phyloP scores from a whole-genome alignment of 1,140 invertebrate genomes.

The Solenopsis fugax region DNA sequence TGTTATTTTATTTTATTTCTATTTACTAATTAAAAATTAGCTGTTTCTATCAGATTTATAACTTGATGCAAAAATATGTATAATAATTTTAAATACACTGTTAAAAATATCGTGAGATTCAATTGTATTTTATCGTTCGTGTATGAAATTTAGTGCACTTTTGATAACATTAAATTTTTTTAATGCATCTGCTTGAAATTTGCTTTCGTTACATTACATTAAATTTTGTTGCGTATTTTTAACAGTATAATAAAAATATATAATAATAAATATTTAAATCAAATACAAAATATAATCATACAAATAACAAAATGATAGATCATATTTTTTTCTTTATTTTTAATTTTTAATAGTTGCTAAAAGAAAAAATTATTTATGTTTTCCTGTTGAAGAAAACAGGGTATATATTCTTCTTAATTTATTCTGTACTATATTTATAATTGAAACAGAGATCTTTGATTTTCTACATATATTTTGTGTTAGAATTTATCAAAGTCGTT shows the following conservation, averaged over 20 bases:
- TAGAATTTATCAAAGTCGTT: background rate
- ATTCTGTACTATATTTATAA: background rate
- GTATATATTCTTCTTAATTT: background rate
- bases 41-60: background rate
- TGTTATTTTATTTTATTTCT: conserved; percentile 5
- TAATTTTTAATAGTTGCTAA: background rate
- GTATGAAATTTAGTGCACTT: no score
- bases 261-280: no score
- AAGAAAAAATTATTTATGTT: background rate
- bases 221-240: no score
- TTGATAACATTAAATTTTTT: no score
- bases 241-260: no score
- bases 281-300: background rate
- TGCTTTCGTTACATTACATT: no score
- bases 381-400: background rate
- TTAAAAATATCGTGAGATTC: no score
- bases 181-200: no score
- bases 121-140: no score
- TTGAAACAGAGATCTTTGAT: background rate
- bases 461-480: background rate
- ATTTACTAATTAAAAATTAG: background rate
- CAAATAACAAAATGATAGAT: background rate
- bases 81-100: no score
- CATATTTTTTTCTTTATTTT: no score
- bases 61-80: background rate